Evolutionary conservation across 1,140 invertebrate genomes (phyloP).

Genomic region (Coboldia fuscipes): DNA sequence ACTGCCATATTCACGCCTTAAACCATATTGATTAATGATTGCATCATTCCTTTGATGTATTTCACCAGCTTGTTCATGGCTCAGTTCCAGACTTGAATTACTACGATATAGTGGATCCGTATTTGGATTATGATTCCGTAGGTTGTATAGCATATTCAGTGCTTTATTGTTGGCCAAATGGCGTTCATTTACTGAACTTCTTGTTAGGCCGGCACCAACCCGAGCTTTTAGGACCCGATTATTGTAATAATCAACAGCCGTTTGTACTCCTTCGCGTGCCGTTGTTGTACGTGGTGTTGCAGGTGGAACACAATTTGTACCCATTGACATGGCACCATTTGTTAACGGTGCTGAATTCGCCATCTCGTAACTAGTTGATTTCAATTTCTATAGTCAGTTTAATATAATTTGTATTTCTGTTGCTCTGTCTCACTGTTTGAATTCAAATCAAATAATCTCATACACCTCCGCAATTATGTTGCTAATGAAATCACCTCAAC

Average conservation of each 20-base stretch:
- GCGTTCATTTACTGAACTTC: constrained; percentile 5
- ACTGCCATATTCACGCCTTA: constrained; percentile 33
- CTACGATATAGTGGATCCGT: constrained; percentile 30
- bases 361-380: too few species aligned
- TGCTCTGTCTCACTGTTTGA: too few species aligned
- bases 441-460: too few species aligned
- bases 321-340: background rate
- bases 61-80: constrained; percentile 12
- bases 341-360: too few species aligned
- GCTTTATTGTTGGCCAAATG: too few species aligned
- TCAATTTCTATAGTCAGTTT: too few species aligned
- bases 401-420: too few species aligned
- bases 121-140: constrained; percentile 4
- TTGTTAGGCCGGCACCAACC: constrained; percentile 16
- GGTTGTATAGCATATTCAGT: constrained; percentile 6
- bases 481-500: too few species aligned
- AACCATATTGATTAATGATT: constrained; percentile 19
- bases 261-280: constrained; percentile 19
- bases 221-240: constrained; percentile 23
- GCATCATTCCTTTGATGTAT: constrained; percentile 7
- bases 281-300: constrained; percentile 3
- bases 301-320: too few species aligned
- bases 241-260: constrained; percentile 28
- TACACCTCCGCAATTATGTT: too few species aligned
- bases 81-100: constrained; percentile 34